Conservation (phyloP, 1,140 invertebrate genomes). For the Hetaerina americana region DNA sequence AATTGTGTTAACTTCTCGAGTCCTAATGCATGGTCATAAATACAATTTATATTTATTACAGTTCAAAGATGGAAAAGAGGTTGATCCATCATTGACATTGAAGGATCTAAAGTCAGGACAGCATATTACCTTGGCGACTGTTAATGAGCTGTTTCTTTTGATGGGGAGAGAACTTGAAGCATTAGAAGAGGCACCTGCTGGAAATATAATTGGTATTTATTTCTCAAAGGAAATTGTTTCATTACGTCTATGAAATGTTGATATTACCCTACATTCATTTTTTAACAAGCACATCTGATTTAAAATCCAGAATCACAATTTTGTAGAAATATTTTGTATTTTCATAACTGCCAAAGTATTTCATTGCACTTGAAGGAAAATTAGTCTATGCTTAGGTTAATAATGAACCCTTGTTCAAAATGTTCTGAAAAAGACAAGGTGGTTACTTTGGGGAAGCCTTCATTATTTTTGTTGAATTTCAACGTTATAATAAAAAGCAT, state of each 20-base stretch:
- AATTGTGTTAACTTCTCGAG: not conserved
- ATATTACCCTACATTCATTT: too few species aligned
- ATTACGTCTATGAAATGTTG: not conserved
- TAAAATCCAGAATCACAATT: too few species aligned
- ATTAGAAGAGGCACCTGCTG: conserved; percentile 67
- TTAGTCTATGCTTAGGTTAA: too few species aligned
- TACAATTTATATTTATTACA: conserved; percentile 5
- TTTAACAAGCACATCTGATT: too few species aligned
- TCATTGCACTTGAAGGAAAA: too few species aligned
- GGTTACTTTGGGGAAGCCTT: too few species aligned
- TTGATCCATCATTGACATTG: conserved; percentile 41
- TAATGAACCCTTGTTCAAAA: too few species aligned
- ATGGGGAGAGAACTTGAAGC: conserved; percentile 86
- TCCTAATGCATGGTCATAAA: not conserved
- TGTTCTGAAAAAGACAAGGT: too few species aligned
- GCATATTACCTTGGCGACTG: conserved; percentile 42
- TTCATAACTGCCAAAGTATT: too few species aligned
- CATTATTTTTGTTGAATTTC: too few species aligned
- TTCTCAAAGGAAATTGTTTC: not conserved
- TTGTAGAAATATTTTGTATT: too few species aligned
- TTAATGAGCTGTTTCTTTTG: conserved; percentile 71
- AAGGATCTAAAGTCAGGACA: conserved; percentile 52
- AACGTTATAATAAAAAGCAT: too few species aligned
- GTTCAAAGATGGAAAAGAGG: conserved; percentile 26
- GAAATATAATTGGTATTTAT: conserved; percentile 65